phyloP scores from a whole-genome alignment of 2,797 vertebrate species.

The Phyllotis vaccarum region DNA sequence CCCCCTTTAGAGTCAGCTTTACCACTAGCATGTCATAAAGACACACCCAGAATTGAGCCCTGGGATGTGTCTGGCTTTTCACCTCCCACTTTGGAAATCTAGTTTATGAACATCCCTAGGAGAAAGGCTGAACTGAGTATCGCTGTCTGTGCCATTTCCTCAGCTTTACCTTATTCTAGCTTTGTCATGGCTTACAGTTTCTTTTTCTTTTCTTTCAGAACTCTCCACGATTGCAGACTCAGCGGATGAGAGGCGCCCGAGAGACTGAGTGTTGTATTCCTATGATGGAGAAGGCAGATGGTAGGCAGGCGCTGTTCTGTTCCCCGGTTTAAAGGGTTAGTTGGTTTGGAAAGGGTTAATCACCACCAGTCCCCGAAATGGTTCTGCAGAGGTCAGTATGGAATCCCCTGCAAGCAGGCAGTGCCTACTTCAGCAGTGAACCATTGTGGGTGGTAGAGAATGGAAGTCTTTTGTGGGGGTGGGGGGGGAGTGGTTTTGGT shows the following conservation, averaged over 20 bases:
- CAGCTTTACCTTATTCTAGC: neutral
- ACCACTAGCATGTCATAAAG: neutral
- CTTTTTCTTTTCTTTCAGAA: conserved; percentile 75
- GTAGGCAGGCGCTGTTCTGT: conserved; percentile 79
- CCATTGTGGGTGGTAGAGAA: neutral
- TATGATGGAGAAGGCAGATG: conserved; percentile 88
- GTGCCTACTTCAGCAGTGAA: neutral
- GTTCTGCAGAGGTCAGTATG: neutral
- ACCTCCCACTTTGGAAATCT: neutral
- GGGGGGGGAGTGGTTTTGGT: too few relatives aligned
- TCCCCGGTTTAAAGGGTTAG: neutral
- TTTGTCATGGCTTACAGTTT: neutral
- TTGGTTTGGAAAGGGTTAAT: neutral
- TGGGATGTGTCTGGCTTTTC: neutral
- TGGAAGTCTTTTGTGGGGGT: neutral
- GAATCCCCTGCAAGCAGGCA: neutral
- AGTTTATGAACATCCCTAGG: neutral
- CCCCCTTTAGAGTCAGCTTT: neutral
- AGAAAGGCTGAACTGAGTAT: neutral
- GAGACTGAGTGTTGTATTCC: neutral
- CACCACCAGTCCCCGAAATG: neutral
- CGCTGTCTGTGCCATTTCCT: neutral
- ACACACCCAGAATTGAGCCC: neutral
- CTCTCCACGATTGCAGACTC: neutral
- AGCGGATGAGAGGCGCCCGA: conserved; percentile 82